A percentile compares a stretch with the other conserved stretches of the same genome.
phyloP scores from a whole-genome alignment of 2,797 vertebrate genomes.

The Girardinus metallicus region DNA sequence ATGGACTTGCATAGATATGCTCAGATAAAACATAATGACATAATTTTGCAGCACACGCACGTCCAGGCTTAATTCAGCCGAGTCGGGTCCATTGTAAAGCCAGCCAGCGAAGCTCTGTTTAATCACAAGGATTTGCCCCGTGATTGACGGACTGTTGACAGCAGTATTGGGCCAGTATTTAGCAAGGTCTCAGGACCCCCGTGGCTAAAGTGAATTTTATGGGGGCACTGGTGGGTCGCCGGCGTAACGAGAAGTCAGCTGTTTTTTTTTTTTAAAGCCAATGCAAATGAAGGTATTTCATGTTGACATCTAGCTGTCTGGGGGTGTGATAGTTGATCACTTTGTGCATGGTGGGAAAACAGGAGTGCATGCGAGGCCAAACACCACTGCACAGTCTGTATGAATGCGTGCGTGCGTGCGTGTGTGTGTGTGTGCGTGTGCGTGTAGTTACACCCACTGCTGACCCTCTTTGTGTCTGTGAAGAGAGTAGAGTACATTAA shows the following conservation, averaged over 20 bases:
- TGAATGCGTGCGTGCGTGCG: constrained; percentile 36
- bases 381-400: constrained; percentile 31
- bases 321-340: constrained; percentile 81
- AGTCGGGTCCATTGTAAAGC: constrained; percentile 59
- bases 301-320: constrained; percentile 79
- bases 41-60: constrained; percentile 35
- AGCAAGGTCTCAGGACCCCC: constrained; percentile 83
- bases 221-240: constrained; percentile 81
- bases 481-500: constrained; percentile 72
- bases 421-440: constrained; percentile 43
- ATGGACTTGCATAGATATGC: neutral
- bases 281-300: constrained; percentile 85
- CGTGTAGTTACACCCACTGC: constrained; percentile 65
- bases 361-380: constrained; percentile 64
- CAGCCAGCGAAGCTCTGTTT: constrained; percentile 66
- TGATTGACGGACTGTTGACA: constrained; percentile 87
- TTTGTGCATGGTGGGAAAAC: constrained; percentile 75
- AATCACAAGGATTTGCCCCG: constrained; percentile 78
- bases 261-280: constrained; percentile 63
- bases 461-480: constrained; percentile 56
- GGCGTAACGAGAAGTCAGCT: constrained; percentile 80
- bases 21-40: constrained; percentile 28
- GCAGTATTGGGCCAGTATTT: constrained; percentile 84
- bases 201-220: constrained; percentile 85
- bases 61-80: constrained; percentile 51